Evolutionary conservation across 1,140 invertebrate species (phyloP).

Genomic region (Microplitis mediator): DNA sequence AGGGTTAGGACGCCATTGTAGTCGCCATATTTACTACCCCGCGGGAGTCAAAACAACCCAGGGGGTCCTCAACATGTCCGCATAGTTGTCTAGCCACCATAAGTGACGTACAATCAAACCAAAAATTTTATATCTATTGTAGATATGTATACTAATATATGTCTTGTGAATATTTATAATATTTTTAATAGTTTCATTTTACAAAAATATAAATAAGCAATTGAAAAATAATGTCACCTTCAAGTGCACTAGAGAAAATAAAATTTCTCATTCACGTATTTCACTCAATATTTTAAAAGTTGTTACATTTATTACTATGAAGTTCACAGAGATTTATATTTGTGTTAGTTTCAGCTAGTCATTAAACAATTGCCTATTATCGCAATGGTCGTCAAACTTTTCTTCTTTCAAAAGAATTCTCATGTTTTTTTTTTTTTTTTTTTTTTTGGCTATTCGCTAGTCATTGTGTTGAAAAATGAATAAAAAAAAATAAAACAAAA

Average conservation of each 20-base stretch:
- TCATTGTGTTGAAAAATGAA: constrained; percentile 7
- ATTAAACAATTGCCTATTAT: constrained; percentile 24
- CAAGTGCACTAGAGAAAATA: too few species aligned
- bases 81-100: constrained; percentile 41
- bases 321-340: background rate
- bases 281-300: too few species aligned
- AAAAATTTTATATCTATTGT: constrained; percentile 36
- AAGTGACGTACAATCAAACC: constrained; percentile 46
- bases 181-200: background rate
- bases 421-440: background rate
- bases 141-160: too few species aligned
- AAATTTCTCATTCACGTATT: too few species aligned
- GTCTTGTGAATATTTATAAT: too few species aligned
- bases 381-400: constrained; percentile 22
- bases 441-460: constrained; percentile 16
- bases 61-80: constrained; percentile 47
- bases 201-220: background rate
- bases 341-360: background rate
- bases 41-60: constrained; percentile 40
- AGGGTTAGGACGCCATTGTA: constrained; percentile 52
- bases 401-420: constrained; percentile 7
- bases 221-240: too few species aligned
- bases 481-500: constrained; percentile 17
- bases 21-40: constrained; percentile 57
- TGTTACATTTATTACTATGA: background rate